A percentile compares a stretch with the other conserved stretches of the same genome.
Conservation (phyloP, 2,888 invertebrate species). For the Cantharis flavilabris region DNA sequence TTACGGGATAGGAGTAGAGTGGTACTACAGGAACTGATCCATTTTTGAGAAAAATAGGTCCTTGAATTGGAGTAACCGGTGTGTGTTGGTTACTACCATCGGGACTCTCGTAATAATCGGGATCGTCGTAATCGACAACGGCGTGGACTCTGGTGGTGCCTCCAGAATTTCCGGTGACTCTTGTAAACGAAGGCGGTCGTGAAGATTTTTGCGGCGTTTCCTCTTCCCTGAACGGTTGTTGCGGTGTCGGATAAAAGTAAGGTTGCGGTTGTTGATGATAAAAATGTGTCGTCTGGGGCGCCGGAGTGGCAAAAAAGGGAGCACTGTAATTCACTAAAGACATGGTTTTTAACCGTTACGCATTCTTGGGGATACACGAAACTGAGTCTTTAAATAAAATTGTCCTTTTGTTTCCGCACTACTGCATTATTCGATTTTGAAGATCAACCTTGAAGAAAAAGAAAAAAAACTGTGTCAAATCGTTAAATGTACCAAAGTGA, state of each 20-base stretch:
- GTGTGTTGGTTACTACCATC: slow-evolving; percentile 59
- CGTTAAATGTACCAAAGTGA: background rate
- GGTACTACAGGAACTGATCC: slow-evolving; percentile 87
- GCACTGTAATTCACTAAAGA: slow-evolving; percentile 50
- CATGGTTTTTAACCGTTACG: slow-evolving; percentile 38
- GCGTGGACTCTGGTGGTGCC: slow-evolving; percentile 71
- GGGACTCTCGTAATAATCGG: slow-evolving; percentile 66
- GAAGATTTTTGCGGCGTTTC: slow-evolving; percentile 52
- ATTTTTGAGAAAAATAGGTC: slow-evolving; percentile 85
- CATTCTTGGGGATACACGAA: slow-evolving; percentile 4
- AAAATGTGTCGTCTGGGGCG: slow-evolving; percentile 43
- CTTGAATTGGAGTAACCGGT: slow-evolving; percentile 83
- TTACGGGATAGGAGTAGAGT: slow-evolving; percentile 80
- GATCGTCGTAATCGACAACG: slow-evolving; percentile 71
- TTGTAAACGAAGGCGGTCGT: slow-evolving; percentile 68
- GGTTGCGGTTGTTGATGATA: slow-evolving; percentile 39
- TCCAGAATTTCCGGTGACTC: slow-evolving; percentile 62
- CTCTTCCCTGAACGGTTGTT: slow-evolving; percentile 53
- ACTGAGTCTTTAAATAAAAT: background rate
- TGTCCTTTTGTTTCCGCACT: background rate
- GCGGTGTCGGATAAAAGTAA: slow-evolving; percentile 51
- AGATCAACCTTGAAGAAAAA: slow-evolving; percentile 13
- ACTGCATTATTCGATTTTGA: slow-evolving; percentile 11
- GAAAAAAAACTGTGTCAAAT: slow-evolving; percentile 9
- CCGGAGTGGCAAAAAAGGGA: slow-evolving; percentile 48